phyloP scores from a whole-genome alignment of 2,113 vertebrate genomes.

The Pipra filicauda region DNA sequence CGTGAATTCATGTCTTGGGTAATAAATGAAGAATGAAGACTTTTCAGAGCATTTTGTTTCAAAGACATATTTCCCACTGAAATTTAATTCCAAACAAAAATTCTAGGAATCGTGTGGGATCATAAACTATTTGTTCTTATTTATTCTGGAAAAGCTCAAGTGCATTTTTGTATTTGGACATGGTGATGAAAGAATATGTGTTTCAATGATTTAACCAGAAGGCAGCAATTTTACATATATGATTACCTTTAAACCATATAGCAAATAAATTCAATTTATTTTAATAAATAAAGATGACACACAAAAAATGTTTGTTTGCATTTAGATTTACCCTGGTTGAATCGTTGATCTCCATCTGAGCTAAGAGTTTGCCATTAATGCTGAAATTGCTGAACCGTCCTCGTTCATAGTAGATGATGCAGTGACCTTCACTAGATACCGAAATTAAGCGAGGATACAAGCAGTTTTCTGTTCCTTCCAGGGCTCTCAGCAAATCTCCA shows the following conservation, averaged over 20 bases:
- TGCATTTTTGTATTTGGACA: background rate
- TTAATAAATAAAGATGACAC: background rate
- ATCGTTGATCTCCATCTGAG: conserved; percentile 97
- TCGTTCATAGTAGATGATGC: conserved; percentile 95
- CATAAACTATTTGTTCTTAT: background rate
- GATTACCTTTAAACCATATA: background rate
- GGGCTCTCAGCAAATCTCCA: conserved; percentile 91
- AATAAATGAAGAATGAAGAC: conserved; percentile 21
- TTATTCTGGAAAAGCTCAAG: background rate
- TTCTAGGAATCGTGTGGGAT: background rate
- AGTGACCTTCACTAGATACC: conserved; percentile 98
- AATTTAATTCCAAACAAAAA: background rate
- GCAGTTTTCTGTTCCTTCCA: conserved; percentile 93
- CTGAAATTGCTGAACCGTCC: conserved; percentile 98
- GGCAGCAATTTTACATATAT: background rate
- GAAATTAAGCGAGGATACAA: conserved; percentile 89
- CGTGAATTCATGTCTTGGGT: conserved; percentile 2
- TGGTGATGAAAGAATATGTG: background rate
- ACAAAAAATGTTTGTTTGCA: background rate
- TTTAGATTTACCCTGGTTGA: conserved; percentile 86
- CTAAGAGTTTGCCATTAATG: conserved; percentile 96
- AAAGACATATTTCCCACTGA: background rate
- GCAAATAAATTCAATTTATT: background rate
- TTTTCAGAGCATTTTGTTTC: conserved; percentile 15
- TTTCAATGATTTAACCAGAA: background rate